Conservation (phyloP, 2,797 vertebrate genomes). For the Galago senegalensis region DNA sequence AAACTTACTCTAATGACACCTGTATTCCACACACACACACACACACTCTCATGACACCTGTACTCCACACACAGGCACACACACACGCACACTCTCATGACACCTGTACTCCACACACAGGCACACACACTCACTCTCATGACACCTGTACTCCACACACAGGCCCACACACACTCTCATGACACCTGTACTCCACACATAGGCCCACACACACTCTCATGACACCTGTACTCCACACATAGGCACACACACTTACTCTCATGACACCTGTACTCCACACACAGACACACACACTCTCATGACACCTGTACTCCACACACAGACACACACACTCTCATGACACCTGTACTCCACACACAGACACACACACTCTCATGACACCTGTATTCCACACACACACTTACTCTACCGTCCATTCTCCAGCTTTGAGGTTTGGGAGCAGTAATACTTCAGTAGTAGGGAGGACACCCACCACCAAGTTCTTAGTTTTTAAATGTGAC, state of each 20-base stretch:
- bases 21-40: too few species aligned
- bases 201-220: too few species aligned
- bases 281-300: too few species aligned
- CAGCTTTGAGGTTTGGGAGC: neutral
- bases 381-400: rapidly evolving
- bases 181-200: neutral
- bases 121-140: too few species aligned
- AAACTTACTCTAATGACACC: too few species aligned
- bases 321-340: too few species aligned
- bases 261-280: neutral
- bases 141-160: neutral
- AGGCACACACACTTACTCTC: neutral
- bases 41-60: too few species aligned
- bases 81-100: too few species aligned
- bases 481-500: neutral
- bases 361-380: too few species aligned
- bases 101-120: too few species aligned
- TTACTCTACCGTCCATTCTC: neutral
- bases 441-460: neutral
- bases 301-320: neutral
- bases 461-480: neutral
- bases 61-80: too few species aligned
- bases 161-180: too few species aligned
- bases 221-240: neutral
- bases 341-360: neutral